Percentiles rank a stretch among this genome's conserved stretches.
phyloP scores from a whole-genome alignment of 2,888 invertebrate genomes.

The Melieria omissa region DNA sequence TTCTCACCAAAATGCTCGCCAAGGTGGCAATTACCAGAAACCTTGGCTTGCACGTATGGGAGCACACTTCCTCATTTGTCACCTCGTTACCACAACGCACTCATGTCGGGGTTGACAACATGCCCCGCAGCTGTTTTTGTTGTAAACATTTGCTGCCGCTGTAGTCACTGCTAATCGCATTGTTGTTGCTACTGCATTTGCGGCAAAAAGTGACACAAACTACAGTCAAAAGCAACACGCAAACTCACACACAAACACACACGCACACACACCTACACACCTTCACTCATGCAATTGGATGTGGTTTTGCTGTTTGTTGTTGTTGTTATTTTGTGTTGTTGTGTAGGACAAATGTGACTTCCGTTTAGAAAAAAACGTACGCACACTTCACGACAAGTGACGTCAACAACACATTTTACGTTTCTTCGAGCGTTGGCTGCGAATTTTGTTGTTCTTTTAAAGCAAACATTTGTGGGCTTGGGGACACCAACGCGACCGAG shows the following conservation, averaged over 20 bases:
- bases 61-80: conserved; percentile 9
- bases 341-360: background rate
- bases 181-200: conserved; percentile 1
- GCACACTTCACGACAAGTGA: background rate
- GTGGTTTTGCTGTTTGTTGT: background rate
- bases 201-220: background rate
- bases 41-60: background rate
- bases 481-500: too few relatives aligned
- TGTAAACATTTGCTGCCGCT: too few relatives aligned
- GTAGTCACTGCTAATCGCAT: too few relatives aligned
- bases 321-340: background rate
- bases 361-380: background rate
- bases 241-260: background rate
- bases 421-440: background rate
- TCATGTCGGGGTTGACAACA: conserved; percentile 1
- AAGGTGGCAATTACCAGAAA: conserved; percentile 1
- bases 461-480: too few relatives aligned
- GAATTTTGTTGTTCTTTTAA: too few relatives aligned
- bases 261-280: background rate
- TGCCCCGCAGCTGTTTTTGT: background rate
- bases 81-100: background rate
- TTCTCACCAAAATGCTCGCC: too few relatives aligned
- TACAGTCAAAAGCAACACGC: background rate
- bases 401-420: background rate
- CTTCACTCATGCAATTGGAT: background rate